These are phyloP conservation scores for Alviniconcha marisindica DNA, from an alignment of 1,140 invertebrate species.

Conservation along the genomic window DNA sequence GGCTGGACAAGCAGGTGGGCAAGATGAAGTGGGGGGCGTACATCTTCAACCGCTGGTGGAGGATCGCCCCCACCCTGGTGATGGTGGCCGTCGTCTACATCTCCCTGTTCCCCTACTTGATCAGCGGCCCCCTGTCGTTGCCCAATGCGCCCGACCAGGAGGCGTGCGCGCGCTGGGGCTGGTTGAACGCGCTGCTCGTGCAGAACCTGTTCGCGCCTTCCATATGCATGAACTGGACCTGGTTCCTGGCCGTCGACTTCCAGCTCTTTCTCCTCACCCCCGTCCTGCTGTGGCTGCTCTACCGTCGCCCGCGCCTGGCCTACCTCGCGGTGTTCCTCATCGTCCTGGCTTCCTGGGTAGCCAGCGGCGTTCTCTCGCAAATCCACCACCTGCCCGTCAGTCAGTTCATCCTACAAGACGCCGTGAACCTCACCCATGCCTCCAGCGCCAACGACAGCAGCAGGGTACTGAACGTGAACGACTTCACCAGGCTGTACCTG, in stretches of 20 bases:
- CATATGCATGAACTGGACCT: slow-evolving; percentile 32
- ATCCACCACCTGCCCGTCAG: not conserved
- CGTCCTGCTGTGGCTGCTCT: not conserved
- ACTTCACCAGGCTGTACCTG: not conserved
- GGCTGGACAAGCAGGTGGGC: not conserved
- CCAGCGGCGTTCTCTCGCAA: not conserved
- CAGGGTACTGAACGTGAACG: not conserved
- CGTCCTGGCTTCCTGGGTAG: not conserved
- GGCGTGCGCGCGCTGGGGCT: not conserved
- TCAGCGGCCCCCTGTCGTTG: not conserved
- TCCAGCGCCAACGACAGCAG: not conserved
- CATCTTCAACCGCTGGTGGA: not conserved
- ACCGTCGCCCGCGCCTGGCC: not conserved
- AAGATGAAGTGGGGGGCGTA: not conserved
- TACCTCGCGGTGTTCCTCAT: not conserved
- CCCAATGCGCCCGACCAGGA: not conserved
- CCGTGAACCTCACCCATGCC: not conserved
- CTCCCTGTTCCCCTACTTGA: slow-evolving; percentile 12
- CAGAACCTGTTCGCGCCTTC: slow-evolving; percentile 8
- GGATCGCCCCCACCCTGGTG: not conserved
- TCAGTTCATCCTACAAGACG: not conserved
- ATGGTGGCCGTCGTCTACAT: not conserved
- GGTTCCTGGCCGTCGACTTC: slow-evolving; percentile 34
- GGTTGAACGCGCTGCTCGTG: slow-evolving; percentile 15
- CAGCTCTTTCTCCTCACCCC: slow-evolving; percentile 29